phyloP scores from a whole-genome alignment of 2,797 vertebrate species.

The Oryzias dopingdopingensis region DNA sequence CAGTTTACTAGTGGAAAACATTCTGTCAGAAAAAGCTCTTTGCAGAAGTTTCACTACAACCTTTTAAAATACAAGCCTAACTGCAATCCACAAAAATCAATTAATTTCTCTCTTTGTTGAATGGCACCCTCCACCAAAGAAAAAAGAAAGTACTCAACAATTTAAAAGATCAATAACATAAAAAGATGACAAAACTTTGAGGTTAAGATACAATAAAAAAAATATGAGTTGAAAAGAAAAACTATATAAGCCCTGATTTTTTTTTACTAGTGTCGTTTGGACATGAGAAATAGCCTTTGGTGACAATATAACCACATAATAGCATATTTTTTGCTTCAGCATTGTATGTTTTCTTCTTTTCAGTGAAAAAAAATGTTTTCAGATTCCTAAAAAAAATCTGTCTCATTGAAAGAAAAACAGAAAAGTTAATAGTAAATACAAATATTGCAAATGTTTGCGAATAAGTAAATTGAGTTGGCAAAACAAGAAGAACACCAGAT shows the following conservation, averaged over 20 bases:
- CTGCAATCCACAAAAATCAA: constrained; percentile 48
- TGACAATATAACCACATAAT: constrained; percentile 65
- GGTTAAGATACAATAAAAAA: constrained; percentile 24
- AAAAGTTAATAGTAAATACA: too few relatives aligned
- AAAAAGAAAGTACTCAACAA: constrained; percentile 43
- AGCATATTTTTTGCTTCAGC: constrained; percentile 49
- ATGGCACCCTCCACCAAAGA: constrained; percentile 30
- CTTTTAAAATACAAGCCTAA: constrained; percentile 42
- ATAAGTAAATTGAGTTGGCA: too few relatives aligned
- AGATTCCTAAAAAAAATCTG: constrained; percentile 60
- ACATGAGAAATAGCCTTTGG: constrained; percentile 32
- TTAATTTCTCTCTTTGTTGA: constrained; percentile 45
- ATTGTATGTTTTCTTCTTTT: constrained; percentile 50
- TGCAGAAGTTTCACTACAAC: constrained; percentile 11
- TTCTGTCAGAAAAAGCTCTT: background rate
- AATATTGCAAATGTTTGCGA: too few relatives aligned
- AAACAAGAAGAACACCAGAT: too few relatives aligned
- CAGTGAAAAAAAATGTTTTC: constrained; percentile 62
- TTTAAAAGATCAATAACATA: constrained; percentile 61
- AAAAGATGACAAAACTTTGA: constrained; percentile 57
- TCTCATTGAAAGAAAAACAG: background rate
- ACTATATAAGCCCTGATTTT: constrained; percentile 2
- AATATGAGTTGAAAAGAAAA: constrained; percentile 40
- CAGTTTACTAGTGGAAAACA: background rate
- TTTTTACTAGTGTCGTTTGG: constrained; percentile 40